A percentile compares a stretch with the other conserved stretches of the same genome.
Conservation (phyloP, 2,888 invertebrate species). For the Eilema depressum region DNA sequence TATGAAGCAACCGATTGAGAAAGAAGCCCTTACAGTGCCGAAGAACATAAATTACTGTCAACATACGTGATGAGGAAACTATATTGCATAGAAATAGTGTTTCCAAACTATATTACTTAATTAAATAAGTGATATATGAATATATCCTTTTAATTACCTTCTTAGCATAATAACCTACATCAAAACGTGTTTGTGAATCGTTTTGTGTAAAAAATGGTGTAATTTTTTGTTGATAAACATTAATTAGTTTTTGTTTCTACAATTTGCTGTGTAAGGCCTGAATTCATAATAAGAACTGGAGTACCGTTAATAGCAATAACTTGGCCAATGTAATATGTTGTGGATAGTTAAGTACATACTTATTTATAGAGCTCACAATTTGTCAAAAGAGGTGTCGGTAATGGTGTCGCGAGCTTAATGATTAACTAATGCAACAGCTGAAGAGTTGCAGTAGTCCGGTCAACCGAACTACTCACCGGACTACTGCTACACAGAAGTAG, state of each 20-base stretch:
- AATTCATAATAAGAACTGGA: too few relatives aligned
- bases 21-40: slow-evolving; percentile 19
- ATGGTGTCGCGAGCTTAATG: too few relatives aligned
- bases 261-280: too few relatives aligned
- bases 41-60: slow-evolving; percentile 13
- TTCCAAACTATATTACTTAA: slow-evolving; percentile 29
- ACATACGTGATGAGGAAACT: slow-evolving; percentile 17
- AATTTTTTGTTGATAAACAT: slow-evolving; percentile 1
- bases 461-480: too few relatives aligned
- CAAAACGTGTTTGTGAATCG: slow-evolving; percentile 8
- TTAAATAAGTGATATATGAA: slow-evolving; percentile 21
- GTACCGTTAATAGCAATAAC: too few relatives aligned
- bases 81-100: slow-evolving; percentile 14
- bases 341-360: too few relatives aligned
- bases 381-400: too few relatives aligned
- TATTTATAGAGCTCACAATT: too few relatives aligned
- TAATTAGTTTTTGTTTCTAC: neutral
- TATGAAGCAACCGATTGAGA: slow-evolving; percentile 18
- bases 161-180: slow-evolving; percentile 16
- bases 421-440: too few relatives aligned
- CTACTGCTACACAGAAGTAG: too few relatives aligned
- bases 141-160: slow-evolving; percentile 16
- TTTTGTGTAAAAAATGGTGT: slow-evolving; percentile 1
- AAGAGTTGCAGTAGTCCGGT: too few relatives aligned
- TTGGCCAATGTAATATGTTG: too few relatives aligned